These are phyloP conservation scores for Girardia tigrina DNA, from an alignment of 2,888 invertebrate species.

Conservation along the genomic window DNA sequence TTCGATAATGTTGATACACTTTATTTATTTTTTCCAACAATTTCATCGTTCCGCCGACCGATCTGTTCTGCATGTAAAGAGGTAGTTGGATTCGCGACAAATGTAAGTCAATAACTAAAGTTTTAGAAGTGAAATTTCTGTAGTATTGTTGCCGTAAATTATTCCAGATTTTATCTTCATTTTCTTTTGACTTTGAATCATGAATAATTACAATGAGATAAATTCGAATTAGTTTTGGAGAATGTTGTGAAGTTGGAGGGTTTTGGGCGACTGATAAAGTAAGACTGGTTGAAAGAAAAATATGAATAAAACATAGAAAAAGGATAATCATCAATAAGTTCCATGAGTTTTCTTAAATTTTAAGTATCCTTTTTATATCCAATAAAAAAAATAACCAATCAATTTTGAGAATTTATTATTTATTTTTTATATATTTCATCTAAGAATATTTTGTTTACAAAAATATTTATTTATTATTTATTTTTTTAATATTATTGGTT, in stretches of 20 bases:
- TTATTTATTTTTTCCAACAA: neutral
- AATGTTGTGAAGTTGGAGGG: neutral
- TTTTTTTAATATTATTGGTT: too few species aligned
- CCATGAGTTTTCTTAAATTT: too few species aligned
- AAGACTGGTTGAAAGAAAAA: too few species aligned
- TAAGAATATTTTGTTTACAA: too few species aligned
- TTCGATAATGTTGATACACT: neutral
- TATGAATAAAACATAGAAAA: too few species aligned
- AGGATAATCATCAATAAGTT: too few species aligned
- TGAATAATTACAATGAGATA: neutral
- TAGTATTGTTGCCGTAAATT: neutral
- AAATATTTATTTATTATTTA: too few species aligned
- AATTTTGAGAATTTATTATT: too few species aligned
- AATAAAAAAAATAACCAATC: too few species aligned
- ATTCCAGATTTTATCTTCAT: constrained; percentile 5
- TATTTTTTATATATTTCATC: too few species aligned
- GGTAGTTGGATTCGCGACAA: neutral
- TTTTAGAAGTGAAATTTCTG: neutral
- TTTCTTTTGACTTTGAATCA: neutral
- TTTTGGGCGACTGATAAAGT: too few species aligned
- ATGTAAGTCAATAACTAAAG: neutral
- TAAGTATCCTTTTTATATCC: too few species aligned
- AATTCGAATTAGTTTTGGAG: neutral
- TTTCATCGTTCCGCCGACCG: neutral
- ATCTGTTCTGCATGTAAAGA: neutral